Evolutionary conservation across 2,113 vertebrate species (phyloP).

Genomic region (Bos indicus): DNA sequence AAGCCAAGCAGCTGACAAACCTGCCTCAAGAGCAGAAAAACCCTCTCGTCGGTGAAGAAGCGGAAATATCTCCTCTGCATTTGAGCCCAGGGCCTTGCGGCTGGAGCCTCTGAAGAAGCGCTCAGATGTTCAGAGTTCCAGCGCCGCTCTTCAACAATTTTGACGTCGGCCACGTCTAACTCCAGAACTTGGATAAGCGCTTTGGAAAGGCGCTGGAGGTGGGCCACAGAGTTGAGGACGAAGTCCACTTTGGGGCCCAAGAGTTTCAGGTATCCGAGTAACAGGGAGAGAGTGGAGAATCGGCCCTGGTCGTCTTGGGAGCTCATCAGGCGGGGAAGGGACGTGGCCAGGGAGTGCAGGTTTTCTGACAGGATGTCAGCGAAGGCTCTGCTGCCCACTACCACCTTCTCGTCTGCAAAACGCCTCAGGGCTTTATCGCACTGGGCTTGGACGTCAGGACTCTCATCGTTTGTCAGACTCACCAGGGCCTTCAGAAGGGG

Average conservation of each 20-base stretch:
- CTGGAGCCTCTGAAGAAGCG: background rate
- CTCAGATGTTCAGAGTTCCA: background rate
- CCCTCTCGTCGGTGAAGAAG: slow-evolving; percentile 88
- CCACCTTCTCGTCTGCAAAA: slow-evolving; percentile 77
- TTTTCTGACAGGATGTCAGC: slow-evolving; percentile 90
- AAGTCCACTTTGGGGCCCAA: slow-evolving; percentile 86
- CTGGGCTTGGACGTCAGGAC: slow-evolving; percentile 81
- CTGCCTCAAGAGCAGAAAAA: slow-evolving; percentile 86
- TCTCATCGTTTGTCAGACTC: slow-evolving; percentile 88
- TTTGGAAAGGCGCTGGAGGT: slow-evolving; percentile 91
- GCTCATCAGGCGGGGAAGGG: slow-evolving; percentile 92
- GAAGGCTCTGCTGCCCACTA: slow-evolving; percentile 79
- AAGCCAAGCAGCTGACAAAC: slow-evolving; percentile 91
- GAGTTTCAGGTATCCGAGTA: slow-evolving; percentile 92
- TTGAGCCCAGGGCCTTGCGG: fast-evolving
- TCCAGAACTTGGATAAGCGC: slow-evolving; percentile 94
- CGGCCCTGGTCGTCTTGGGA: slow-evolving; percentile 91
- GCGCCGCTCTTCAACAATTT: slow-evolving; percentile 87
- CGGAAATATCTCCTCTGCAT: slow-evolving; percentile 87
- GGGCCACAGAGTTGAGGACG: slow-evolving; percentile 86
- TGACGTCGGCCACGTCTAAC: slow-evolving; percentile 88
- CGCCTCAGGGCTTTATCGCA: slow-evolving; percentile 77
- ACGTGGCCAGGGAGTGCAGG: slow-evolving; percentile 88
- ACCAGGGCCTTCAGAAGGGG: slow-evolving; percentile 90
- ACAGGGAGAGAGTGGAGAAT: slow-evolving; percentile 85